Base-by-base conservation (phyloP, 2,113 vertebrate species). In the Verasper variegatus region DNA sequence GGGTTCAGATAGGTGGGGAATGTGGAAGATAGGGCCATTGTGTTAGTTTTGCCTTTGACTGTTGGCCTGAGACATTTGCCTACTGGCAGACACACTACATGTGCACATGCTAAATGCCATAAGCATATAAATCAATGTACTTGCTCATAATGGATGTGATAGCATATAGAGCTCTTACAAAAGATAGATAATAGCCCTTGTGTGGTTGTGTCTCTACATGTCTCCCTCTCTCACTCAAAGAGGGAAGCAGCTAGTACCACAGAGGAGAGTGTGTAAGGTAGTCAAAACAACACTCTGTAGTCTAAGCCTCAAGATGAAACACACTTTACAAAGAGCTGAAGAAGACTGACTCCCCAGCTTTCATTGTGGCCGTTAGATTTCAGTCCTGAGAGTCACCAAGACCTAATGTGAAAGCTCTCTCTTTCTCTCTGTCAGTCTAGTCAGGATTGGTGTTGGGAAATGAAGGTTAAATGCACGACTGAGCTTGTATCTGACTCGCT, bases 401-500 rank as follows among this genome's bases (percentile, higher is more conserved):
- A n/a, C 26, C 11, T 2, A 13, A 40, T 20, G 1, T 21, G 18
- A 56, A 62, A 27, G 18, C 57, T n/a, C 0, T 37, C 17, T 23
- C n/a, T 45, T 20, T 51, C 12, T 52, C 31, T 37, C 31, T 61
- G 6, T 56, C n/a, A 5, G 12, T 62, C 52, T 17, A 27, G 68
- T 52, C n/a, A 23, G 11, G 18, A 31, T n/a, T 11, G 52, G 11
- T 17, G 71, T 69, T 81, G 74, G 72, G 82, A 76, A 85, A 83
- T 11, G 1, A 49, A 14, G 68, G 35, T 6, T 71, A 74, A 20
- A 66, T 37, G 67, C 31, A n/a, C 15, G 69, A 21, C 71, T 7
- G 40, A 82, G 68, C 80, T 83, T 83, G 83, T 71, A 65, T 78
- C 27, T 18, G 40, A 40, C 76, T 82, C 2, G 15, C 9, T 63